Base-by-base conservation (phyloP, 2,888 invertebrate species). In the Eustalomyia histrio region DNA sequence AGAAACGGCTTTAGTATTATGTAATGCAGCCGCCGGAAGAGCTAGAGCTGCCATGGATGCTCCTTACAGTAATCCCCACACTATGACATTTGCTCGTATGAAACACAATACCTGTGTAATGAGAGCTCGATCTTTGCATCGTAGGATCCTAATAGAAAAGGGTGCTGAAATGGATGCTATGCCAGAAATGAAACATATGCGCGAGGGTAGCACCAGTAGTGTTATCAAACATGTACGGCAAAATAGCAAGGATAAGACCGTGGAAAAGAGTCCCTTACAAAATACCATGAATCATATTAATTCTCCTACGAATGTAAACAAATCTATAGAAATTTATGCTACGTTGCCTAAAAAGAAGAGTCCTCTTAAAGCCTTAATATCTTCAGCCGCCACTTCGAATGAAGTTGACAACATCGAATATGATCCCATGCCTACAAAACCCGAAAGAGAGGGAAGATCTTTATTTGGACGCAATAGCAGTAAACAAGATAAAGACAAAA, bases 91-190 rank as follows among this genome's bases (percentile, higher is more conserved):
- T 84, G 97, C 97, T 1, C 93, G 97, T 87, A 97, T 97, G 96
- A 97, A 97, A 89, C 97, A 97, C 90, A 97, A 97, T 86, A 96
- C 97, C 6, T 98, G 97, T 87, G 95, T 98, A 0, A 97, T 98
- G 96, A 93, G 97, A 69, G 95, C 96, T 0, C 93, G 97, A 69
- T 96, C 96, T 87, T 92, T 97, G 18, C 97, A 97, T 86, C 93
- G 96, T 17, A 92, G 96, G 82, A 94, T 96, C 89, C 92, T 95
- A 0, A 94, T 95, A 76, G 93, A 94, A 87, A 94, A 93, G 83
- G 93, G 94, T 43, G 89, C 91, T 18, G 90, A 90, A 60, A 88
- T 91, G 69, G 90, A 90, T 76, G 88, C 88, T n/a, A 92, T 93
- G 72, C 91, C 92, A 5, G 94, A 94, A 87, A 92, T 93, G 64